Evolutionary conservation across 1,140 invertebrate species (phyloP), one percentile per base, ranked within the genome.

Genomic region (Stenopsyche tienmushanensis): DNA sequence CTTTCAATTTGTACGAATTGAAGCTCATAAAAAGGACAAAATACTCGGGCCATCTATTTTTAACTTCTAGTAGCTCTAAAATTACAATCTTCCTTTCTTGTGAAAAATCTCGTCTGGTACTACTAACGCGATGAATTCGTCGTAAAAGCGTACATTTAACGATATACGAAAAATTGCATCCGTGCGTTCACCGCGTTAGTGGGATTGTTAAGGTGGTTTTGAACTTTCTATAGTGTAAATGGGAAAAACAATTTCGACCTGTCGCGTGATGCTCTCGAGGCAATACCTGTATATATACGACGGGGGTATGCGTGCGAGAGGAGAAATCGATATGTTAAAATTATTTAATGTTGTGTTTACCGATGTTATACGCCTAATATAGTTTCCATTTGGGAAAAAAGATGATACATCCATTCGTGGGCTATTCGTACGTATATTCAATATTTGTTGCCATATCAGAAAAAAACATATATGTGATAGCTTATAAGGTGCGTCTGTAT

Each of bases 401-500:
- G 23, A 57, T 13, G 15, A 53, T 23, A 57, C 34, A 57, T 64
- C 62, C 62, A 64, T 68, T 58, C 25, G 62, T 68, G 64, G 67
- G 49, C 67, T 63, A 69, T 60, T 45, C 64, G 54, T 47, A 65
- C 39, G 24, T 67, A 47, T 34, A 34, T 67, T 63, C 26, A 63
- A 64, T 67, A 67, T 67, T 70, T 65, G 65, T 68, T 71, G 69
- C 69, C 69, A 71, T 71, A 71, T 71, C 69, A 71, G 13, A 55
- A 55, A 70, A 64, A 62, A 64, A 65, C 63, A 71, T 71, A 63
- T 63, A 68, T 71, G 69, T 71, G 69, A 71, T 71, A 71, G 69
- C 62, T 63, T 68, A 54, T 71, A 71, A 71, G 69, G 47, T 41
- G 62, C 58, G 26, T 52, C 26, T 58, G 15, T 34, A 20, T 50